Evolutionary conservation across 64 coral and sea anemone genomes (phyloP).

Genomic region (Pachyseris speciosa): DNA sequence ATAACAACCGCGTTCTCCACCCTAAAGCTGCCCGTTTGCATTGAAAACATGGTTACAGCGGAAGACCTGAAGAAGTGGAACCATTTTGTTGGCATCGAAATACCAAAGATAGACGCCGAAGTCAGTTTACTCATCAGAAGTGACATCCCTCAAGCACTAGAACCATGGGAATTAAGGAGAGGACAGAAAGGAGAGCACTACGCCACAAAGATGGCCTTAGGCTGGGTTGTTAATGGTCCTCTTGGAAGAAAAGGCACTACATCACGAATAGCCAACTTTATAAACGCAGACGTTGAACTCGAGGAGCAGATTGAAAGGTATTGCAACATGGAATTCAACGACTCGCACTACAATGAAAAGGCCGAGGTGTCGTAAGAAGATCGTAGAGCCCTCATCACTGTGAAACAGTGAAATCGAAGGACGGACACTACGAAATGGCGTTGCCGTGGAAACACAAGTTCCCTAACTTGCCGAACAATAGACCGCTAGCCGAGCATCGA

Average conservation of each 20-base stretch:
- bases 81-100: not conserved
- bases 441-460: not conserved
- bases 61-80: not conserved
- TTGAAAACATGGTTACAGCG: slow-evolving; percentile 24
- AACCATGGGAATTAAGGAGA: slow-evolving; percentile 24
- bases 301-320: slow-evolving; percentile 11
- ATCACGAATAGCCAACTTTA: slow-evolving; percentile 19
- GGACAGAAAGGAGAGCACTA: slow-evolving; percentile 38
- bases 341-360: not conserved
- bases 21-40: slow-evolving; percentile 25
- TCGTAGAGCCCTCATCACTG: not conserved
- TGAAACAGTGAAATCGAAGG: not conserved
- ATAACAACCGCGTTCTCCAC: slow-evolving; percentile 24
- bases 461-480: not conserved
- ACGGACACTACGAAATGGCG: slow-evolving; percentile 21
- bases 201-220: not conserved
- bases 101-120: slow-evolving; percentile 16
- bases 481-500: not conserved
- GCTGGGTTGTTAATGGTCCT: slow-evolving; percentile 43
- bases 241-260: not conserved
- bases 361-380: not conserved
- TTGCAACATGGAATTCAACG: slow-evolving; percentile 53
- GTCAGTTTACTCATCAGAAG: slow-evolving; percentile 40
- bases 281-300: not conserved
- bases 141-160: slow-evolving; percentile 42